phyloP scores from a whole-genome alignment of 2,888 invertebrate species.

The Mimas tiliae region DNA sequence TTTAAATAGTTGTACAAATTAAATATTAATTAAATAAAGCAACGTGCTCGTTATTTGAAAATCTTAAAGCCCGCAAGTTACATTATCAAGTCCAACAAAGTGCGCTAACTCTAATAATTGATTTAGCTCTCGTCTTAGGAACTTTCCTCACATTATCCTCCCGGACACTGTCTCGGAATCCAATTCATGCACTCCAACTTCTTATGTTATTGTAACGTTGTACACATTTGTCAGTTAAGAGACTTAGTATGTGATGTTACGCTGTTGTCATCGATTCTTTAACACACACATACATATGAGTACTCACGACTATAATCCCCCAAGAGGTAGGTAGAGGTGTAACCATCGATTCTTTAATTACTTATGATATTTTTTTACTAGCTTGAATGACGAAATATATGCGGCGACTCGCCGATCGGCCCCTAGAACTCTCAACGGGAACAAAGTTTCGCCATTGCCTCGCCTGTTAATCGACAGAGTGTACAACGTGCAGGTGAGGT shows the following conservation, averaged over 20 bases:
- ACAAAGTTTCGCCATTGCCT: too few species aligned
- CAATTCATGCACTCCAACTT: conserved; percentile 9
- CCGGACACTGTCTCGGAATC: conserved; percentile 20
- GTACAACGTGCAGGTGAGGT: too few species aligned
- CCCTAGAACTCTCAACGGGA: too few species aligned
- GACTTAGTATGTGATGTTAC: not conserved
- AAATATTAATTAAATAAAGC: conserved; percentile 22
- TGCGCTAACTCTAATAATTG: conserved; percentile 44
- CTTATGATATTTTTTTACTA: too few species aligned
- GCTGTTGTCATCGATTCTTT: not conserved
- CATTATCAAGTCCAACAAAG: conserved; percentile 40
- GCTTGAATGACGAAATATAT: too few species aligned
- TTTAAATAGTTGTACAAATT: conserved; percentile 13
- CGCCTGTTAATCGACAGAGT: too few species aligned
- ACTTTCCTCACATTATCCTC: conserved; percentile 48
- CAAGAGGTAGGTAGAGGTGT: too few species aligned
- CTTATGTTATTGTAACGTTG: conserved; percentile 2
- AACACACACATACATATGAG: too few species aligned
- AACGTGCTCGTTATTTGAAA: conserved; percentile 13
- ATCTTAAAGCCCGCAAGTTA: conserved; percentile 32
- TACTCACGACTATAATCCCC: too few species aligned
- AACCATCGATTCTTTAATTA: too few species aligned
- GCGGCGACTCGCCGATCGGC: too few species aligned
- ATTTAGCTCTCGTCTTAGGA: conserved; percentile 39
- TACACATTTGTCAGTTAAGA: not conserved